phyloP scores from a whole-genome alignment of 2,797 vertebrate species.

The Mus minutoides region DNA sequence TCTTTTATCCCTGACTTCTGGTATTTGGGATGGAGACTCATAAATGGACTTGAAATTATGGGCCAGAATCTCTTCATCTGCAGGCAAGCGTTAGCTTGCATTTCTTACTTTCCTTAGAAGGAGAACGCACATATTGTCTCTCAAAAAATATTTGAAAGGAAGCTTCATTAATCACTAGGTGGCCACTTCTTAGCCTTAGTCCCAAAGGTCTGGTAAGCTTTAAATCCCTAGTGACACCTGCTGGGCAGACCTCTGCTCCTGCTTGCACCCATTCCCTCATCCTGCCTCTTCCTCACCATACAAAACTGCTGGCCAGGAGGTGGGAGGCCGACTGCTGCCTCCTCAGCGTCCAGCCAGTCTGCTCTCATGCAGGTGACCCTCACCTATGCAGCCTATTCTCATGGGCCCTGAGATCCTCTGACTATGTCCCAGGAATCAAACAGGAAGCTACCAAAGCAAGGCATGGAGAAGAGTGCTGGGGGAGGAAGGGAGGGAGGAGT shows the following conservation, averaged over 20 bases:
- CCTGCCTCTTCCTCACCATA: not conserved
- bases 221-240: conserved; percentile 73
- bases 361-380: not conserved
- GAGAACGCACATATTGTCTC: conserved; percentile 47
- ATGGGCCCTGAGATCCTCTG: conserved; percentile 12
- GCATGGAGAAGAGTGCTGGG: not conserved
- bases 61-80: conserved; percentile 32
- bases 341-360: not conserved
- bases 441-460: not conserved
- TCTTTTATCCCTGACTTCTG: not conserved
- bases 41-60: conserved; percentile 49
- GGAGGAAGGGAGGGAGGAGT: not conserved
- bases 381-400: not conserved
- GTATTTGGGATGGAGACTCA: conserved; percentile 46
- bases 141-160: conserved; percentile 53
- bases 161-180: conserved; percentile 43
- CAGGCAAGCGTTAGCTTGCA: conserved; percentile 56
- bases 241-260: conserved; percentile 51
- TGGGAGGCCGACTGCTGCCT: not conserved
- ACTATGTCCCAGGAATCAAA: conserved; percentile 24
- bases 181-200: not conserved
- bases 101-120: conserved; percentile 60
- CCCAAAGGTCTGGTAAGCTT: conserved; percentile 50
- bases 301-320: not conserved
- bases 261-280: not conserved